Base-by-base conservation (phyloP, 2,888 invertebrate species). In the Idaea biselata region DNA sequence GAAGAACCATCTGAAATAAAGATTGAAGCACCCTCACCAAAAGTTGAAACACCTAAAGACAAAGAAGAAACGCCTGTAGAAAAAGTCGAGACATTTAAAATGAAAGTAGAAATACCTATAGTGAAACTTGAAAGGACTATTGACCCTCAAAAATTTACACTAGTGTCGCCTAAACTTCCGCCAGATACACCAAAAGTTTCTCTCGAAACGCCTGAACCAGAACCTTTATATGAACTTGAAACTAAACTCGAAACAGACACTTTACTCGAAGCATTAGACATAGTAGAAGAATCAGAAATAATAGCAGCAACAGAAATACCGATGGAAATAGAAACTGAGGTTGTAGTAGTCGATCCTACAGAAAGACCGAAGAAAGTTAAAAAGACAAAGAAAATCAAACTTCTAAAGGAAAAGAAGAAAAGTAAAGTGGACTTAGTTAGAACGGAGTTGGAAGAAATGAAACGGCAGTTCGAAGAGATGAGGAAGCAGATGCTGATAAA, bases 381-480 rank as follows among this genome's bases (percentile, higher is more conserved):
- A 71, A 90, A 87, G 70, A 74, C 74, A 67, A 86, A 82, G 73
- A 84, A 82, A 63, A 69, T 84, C 63, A 81, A 80, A 66, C 68
- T 82, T 68, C 72, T 85, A 64, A 83, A 83, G 68, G 83, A 85
- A 72, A 87, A 83, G 62, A 87, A 82, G 60, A 88, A 88, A 63
- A 82, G 80, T 58, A 84, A 90, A 64, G 88, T 90, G 66, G 87
- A 87, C 67, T 85, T 81, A 63, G 88, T 89, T 6, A 85, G 86
- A 64, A 79, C 64, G 58, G 89, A 91, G 70, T 69, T 92, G 62
- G 86, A 86, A 61, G 79, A 79, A 68, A 86, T 91, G 86, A 88
- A 82, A 72, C 80, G 74, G 60, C 88, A 91, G 64, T 78, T 91
- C n/a, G 83, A 82, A 32, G 88, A 83, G 66, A 91, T 92, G 88